These are phyloP conservation scores for Drosophila rellima DNA, from an alignment of 2,888 invertebrate genomes.

Conservation along the genomic window DNA sequence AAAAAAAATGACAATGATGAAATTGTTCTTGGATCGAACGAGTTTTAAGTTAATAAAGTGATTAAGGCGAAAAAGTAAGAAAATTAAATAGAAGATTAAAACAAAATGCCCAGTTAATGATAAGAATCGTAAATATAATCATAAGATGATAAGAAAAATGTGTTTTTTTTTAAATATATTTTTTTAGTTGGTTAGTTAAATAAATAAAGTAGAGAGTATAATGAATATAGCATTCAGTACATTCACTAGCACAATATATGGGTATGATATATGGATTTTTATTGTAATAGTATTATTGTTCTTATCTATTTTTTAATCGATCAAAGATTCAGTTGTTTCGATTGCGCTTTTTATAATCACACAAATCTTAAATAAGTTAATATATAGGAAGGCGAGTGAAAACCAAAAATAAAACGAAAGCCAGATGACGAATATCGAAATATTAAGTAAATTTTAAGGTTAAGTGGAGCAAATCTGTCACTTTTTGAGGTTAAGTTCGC, in stretches of 20 bases:
- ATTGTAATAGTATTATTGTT: slow-evolving; percentile 32
- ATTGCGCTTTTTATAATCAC: slow-evolving; percentile 27
- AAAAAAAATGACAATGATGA: slow-evolving; percentile 42
- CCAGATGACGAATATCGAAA: slow-evolving; percentile 33
- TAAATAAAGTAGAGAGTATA: slow-evolving; percentile 78
- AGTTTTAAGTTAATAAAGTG: slow-evolving; percentile 26
- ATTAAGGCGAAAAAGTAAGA: slow-evolving; percentile 9
- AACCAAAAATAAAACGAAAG: slow-evolving; percentile 41
- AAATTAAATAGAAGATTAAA: slow-evolving; percentile 16
- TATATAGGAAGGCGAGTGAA: slow-evolving; percentile 51
- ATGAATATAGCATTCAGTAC: slow-evolving; percentile 86
- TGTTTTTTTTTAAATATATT: slow-evolving; percentile 23
- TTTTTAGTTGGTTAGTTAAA: slow-evolving; percentile 65
- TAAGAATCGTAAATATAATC: slow-evolving; percentile 51
- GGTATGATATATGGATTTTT: slow-evolving; percentile 73
- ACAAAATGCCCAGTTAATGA: slow-evolving; percentile 47
- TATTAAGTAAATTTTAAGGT: slow-evolving; percentile 27
- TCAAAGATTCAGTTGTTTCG: slow-evolving; percentile 48
- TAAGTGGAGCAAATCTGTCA: neutral
- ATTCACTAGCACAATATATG: slow-evolving; percentile 86
- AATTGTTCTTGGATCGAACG: slow-evolving; percentile 33
- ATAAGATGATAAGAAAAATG: slow-evolving; percentile 58
- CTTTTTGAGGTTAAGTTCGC: slow-evolving; percentile 2
- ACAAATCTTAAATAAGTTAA: slow-evolving; percentile 54
- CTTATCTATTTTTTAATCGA: slow-evolving; percentile 39